A percentile compares a stretch with the other conserved stretches of the same genome.
Evolutionary conservation across 1,140 invertebrate species (phyloP).

Genomic region (Cydia fagiglandana): DNA sequence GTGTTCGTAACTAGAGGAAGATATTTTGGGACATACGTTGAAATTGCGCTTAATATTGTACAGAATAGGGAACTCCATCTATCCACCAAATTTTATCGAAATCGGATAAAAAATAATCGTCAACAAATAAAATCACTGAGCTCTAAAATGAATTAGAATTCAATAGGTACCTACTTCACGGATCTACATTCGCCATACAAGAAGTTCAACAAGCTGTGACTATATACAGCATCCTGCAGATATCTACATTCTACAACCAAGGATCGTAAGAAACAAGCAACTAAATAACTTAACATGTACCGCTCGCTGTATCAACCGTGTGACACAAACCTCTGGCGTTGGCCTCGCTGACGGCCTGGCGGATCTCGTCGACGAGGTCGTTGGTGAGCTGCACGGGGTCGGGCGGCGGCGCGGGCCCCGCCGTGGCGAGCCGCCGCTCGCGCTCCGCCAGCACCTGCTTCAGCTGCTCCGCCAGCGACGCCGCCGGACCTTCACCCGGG

Average conservation of each 20-base stretch:
- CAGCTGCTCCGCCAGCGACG: conserved; percentile 89
- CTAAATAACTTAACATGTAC: too few relatives aligned
- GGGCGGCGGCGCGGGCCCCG: conserved; percentile 42
- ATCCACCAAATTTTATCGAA: too few relatives aligned
- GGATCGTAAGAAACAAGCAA: background rate
- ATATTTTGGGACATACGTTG: too few relatives aligned
- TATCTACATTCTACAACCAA: background rate
- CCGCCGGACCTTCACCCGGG: conserved; percentile 80
- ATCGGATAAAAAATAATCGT: too few relatives aligned
- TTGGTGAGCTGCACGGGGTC: conserved; percentile 82
- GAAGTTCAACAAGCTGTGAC: background rate
- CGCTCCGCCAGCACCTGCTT: conserved; percentile 90
- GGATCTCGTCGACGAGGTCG: conserved; percentile 89
- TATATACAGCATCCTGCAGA: background rate
- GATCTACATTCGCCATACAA: too few relatives aligned
- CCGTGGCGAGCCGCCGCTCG: conserved; percentile 80
- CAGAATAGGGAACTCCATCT: too few relatives aligned
- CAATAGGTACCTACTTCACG: too few relatives aligned
- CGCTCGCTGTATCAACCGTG: too few relatives aligned
- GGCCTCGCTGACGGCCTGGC: conserved; percentile 90
- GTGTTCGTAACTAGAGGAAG: too few relatives aligned
- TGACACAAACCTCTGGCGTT: conserved; percentile 85
- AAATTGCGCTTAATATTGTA: too few relatives aligned
- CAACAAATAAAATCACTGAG: too few relatives aligned
- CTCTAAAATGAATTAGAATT: too few relatives aligned